These are phyloP conservation scores for Macropodus opercularis DNA, from an alignment of 2,797 vertebrate species.

Conservation along the genomic window DNA sequence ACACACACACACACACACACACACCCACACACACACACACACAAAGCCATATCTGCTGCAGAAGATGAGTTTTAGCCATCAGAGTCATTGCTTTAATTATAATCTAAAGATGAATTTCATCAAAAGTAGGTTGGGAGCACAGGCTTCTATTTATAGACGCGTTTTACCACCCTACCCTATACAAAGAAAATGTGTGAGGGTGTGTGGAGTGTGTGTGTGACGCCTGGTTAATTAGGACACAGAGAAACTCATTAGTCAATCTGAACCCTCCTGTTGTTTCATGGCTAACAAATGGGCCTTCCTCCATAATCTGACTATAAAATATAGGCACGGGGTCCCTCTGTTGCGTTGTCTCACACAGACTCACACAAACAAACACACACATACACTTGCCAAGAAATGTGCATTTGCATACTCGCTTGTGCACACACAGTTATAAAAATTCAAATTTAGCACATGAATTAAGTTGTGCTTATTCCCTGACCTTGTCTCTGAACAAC, in stretches of 20 bases:
- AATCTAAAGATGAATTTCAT: conserved; percentile 85
- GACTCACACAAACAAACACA: conserved; percentile 21
- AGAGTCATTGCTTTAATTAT: conserved; percentile 86
- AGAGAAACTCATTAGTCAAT: conserved; percentile 87
- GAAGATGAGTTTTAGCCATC: conserved; percentile 78
- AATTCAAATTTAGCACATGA: conserved; percentile 77
- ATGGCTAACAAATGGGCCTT: conserved; percentile 80
- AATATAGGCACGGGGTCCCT: conserved; percentile 67
- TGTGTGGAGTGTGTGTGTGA: conserved; percentile 63
- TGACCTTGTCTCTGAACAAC: conserved; percentile 74
- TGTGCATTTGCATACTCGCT: conserved; percentile 48
- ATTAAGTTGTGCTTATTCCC: conserved; percentile 76
- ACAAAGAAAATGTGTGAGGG: conserved; percentile 50
- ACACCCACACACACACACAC: conserved; percentile 31
- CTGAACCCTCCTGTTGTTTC: conserved; percentile 88
- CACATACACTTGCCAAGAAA: conserved; percentile 32
- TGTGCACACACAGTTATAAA: conserved; percentile 64
- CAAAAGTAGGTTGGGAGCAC: conserved; percentile 84
- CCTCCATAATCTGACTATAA: conserved; percentile 77
- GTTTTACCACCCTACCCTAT: conserved; percentile 75
- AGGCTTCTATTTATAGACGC: conserved; percentile 82
- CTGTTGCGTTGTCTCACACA: conserved; percentile 6
- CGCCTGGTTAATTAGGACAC: conserved; percentile 86
- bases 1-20: neutral
- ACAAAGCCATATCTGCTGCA: conserved; percentile 45